Evolutionary conservation across 2,797 vertebrate species (phyloP).

Genomic region (Coracias cyanogaster): DNA sequence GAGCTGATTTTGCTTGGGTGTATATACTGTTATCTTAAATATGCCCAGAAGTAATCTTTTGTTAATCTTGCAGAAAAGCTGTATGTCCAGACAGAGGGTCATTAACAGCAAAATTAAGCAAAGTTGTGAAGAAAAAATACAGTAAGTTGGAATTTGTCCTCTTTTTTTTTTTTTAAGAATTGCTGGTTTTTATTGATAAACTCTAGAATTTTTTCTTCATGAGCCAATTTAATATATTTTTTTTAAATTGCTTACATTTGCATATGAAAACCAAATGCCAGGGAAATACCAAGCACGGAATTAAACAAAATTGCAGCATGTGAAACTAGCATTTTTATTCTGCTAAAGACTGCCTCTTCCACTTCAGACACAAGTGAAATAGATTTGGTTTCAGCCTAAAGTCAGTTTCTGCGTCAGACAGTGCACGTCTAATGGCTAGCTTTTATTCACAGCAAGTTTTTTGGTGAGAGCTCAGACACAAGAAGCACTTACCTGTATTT

Average conservation of each 20-base stretch:
- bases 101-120: constrained; percentile 52
- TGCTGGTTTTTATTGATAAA: not conserved
- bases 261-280: not conserved
- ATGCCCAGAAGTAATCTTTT: not conserved
- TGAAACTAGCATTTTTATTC: not conserved
- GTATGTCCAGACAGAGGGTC: constrained; percentile 22
- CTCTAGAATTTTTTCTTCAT: not conserved
- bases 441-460: not conserved
- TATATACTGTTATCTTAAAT: not conserved
- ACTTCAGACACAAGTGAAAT: not conserved
- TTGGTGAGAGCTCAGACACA: not conserved
- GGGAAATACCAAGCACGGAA: not conserved
- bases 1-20: not conserved
- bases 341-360: not conserved
- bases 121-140: constrained; percentile 69
- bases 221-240: not conserved
- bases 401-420: not conserved
- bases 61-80: constrained; percentile 69
- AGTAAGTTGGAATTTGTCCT: constrained; percentile 74
- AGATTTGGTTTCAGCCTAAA: not conserved
- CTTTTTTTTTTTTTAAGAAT: not conserved
- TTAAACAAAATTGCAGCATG: not conserved
- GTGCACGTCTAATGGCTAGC: not conserved
- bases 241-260: not conserved
- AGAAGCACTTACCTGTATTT: not conserved